These are phyloP conservation scores for Drosophila nr. perissopoda DNA, from an alignment of 2,888 invertebrate species.

Conservation along the genomic window DNA sequence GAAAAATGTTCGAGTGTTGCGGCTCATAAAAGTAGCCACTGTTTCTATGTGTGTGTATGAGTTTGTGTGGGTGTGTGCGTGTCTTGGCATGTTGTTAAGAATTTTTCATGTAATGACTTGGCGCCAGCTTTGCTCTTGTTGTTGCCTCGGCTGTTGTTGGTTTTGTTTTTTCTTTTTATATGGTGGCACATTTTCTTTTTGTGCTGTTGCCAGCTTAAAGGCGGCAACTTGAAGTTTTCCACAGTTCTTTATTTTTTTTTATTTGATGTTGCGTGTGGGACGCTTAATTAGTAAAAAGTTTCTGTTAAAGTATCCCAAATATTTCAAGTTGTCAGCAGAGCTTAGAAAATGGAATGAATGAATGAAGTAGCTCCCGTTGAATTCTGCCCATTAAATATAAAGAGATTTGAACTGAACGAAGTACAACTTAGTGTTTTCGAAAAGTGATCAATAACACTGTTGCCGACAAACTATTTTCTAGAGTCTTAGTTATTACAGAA, in stretches of 20 bases:
- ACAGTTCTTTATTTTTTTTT: slow-evolving; percentile 28
- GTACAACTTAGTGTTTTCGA: not conserved
- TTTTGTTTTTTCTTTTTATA: slow-evolving; percentile 20
- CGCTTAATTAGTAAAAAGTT: slow-evolving; percentile 67
- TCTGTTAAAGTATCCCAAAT: slow-evolving; percentile 54
- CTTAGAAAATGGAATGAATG: slow-evolving; percentile 31
- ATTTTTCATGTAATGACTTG: slow-evolving; percentile 69
- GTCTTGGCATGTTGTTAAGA: slow-evolving; percentile 65
- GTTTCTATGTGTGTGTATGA: slow-evolving; percentile 17
- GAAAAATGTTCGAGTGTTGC: slow-evolving; percentile 63
- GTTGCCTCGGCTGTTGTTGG: slow-evolving; percentile 13
- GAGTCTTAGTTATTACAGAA: not conserved
- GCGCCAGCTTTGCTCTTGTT: slow-evolving; percentile 63
- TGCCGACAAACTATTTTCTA: not conserved
- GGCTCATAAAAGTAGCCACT: slow-evolving; percentile 61
- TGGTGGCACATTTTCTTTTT: slow-evolving; percentile 44
- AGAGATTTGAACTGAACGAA: not conserved
- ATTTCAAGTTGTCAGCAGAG: slow-evolving; percentile 59
- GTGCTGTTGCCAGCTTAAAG: slow-evolving; percentile 44
- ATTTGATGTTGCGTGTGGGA: slow-evolving; percentile 44
- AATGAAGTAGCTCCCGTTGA: not conserved
- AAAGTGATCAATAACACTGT: not conserved
- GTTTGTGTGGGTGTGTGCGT: slow-evolving; percentile 17
- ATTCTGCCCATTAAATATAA: not conserved
- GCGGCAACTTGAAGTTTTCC: slow-evolving; percentile 50